Conservation (phyloP, 2,113 vertebrate species). For the Sialia sialis region DNA sequence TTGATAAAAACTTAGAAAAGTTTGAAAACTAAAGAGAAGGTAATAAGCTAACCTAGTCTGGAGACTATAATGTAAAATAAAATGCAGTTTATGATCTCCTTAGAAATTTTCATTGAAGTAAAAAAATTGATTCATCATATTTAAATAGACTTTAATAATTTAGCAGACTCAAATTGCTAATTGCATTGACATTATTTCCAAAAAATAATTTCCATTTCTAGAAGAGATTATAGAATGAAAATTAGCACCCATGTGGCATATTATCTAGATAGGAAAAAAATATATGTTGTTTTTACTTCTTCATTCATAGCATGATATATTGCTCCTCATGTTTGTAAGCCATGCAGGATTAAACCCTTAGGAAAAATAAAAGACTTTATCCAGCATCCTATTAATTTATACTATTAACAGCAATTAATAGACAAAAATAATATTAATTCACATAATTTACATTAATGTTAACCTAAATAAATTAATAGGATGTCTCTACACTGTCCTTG, state of each 20-base stretch:
- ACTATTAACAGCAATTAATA: neutral
- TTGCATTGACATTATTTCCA: constrained; percentile 4
- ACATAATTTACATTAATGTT: neutral
- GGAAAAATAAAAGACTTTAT: neutral
- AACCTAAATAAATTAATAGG: neutral
- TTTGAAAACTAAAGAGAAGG: constrained; percentile 6
- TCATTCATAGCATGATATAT: neutral
- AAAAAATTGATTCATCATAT: neutral
- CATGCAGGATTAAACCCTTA: neutral
- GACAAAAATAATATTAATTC: neutral
- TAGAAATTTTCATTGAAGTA: neutral
- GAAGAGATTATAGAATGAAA: neutral
- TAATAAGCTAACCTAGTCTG: neutral
- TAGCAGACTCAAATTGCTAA: constrained; percentile 5
- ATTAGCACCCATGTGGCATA: neutral
- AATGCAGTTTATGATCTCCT: constrained; percentile 21
- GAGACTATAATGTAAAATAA: constrained; percentile 10
- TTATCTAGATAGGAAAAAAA: neutral
- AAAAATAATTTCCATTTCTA: neutral
- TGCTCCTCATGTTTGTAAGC: neutral
- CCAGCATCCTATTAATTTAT: neutral
- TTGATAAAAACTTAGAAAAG: neutral
- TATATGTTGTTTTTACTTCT: neutral
- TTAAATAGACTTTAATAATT: constrained; percentile 23
- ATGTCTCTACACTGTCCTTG: neutral